Percentiles rank a stretch among this genome's conserved stretches.
Evolutionary conservation across 2,888 invertebrate genomes (phyloP).

Genomic region (Polyploca ridens): DNA sequence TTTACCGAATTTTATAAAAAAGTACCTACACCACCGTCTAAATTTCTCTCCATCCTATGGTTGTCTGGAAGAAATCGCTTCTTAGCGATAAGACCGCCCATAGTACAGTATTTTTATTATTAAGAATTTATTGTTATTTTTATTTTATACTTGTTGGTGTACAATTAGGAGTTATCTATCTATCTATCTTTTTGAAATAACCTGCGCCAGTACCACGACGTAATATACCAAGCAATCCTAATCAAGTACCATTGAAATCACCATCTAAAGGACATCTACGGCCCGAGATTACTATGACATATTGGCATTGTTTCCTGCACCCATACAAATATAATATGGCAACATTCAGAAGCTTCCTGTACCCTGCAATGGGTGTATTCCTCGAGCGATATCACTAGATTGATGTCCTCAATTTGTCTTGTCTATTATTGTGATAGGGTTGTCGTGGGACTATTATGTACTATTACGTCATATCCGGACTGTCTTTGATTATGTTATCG

Average conservation of each 20-base stretch:
- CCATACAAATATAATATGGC: background rate
- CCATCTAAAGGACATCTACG: background rate
- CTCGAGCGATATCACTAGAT: slow-evolving; percentile 29
- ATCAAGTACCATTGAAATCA: background rate
- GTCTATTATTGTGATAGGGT: slow-evolving; percentile 38
- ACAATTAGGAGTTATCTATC: too few species aligned
- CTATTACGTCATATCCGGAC: slow-evolving; percentile 31
- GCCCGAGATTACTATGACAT: background rate
- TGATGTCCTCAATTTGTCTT: slow-evolving; percentile 41
- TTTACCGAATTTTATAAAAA: too few species aligned
- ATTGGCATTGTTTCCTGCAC: background rate
- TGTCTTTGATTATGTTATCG: slow-evolving; percentile 1
- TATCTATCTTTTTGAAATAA: too few species aligned
- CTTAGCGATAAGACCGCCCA: too few species aligned
- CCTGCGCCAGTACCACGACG: too few species aligned
- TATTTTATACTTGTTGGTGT: too few species aligned
- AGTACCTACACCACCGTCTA: too few species aligned
- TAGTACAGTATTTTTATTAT: too few species aligned
- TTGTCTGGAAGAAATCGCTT: too few species aligned
- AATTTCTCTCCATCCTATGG: too few species aligned
- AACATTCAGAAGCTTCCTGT: background rate
- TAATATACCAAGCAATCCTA: background rate
- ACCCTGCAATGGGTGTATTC: slow-evolving; percentile 21
- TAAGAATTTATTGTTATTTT: too few species aligned
- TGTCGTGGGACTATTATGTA: slow-evolving; percentile 22